A percentile compares a stretch with the other conserved stretches of the same genome.
phyloP scores from a whole-genome alignment of 2,888 invertebrate species.

The Eutolmus rufibarbis region DNA sequence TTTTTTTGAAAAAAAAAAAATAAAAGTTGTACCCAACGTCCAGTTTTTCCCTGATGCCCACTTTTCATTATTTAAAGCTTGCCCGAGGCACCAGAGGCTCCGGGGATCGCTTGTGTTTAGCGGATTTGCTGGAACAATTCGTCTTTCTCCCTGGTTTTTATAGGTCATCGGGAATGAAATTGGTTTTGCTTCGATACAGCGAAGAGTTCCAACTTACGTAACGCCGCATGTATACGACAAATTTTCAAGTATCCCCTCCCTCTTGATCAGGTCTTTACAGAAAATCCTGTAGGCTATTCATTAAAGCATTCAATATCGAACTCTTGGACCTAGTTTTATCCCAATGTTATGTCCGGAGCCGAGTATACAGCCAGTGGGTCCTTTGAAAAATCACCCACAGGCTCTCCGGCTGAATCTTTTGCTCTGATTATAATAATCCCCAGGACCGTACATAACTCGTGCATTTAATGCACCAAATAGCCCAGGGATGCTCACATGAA shows the following conservation, averaged over 20 bases:
- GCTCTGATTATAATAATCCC: slow-evolving; percentile 23
- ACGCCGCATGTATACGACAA: background rate
- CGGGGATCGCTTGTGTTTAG: background rate
- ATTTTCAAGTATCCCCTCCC: background rate
- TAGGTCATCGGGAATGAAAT: slow-evolving; percentile 8
- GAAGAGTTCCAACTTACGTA: background rate
- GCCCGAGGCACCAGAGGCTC: background rate
- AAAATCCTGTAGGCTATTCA: background rate
- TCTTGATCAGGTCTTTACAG: background rate
- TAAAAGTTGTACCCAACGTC: background rate
- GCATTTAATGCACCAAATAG: slow-evolving; percentile 23
- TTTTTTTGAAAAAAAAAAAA: background rate
- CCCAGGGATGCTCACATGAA: background rate
- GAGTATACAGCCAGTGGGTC: background rate
- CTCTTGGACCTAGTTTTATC: background rate
- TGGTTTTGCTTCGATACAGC: background rate
- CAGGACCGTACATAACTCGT: slow-evolving; percentile 3
- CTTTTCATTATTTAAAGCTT: slow-evolving; percentile 12
- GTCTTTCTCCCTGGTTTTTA: background rate
- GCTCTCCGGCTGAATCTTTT: background rate
- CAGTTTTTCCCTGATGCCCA: background rate
- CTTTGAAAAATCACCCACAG: slow-evolving; percentile 11
- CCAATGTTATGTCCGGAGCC: background rate
- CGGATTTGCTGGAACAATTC: slow-evolving; percentile 2
- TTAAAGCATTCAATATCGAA: background rate